Percentiles rank a stretch among this genome's conserved stretches.
Conservation (phyloP, 2,113 vertebrate genomes). For the Oriolus oriolus region DNA sequence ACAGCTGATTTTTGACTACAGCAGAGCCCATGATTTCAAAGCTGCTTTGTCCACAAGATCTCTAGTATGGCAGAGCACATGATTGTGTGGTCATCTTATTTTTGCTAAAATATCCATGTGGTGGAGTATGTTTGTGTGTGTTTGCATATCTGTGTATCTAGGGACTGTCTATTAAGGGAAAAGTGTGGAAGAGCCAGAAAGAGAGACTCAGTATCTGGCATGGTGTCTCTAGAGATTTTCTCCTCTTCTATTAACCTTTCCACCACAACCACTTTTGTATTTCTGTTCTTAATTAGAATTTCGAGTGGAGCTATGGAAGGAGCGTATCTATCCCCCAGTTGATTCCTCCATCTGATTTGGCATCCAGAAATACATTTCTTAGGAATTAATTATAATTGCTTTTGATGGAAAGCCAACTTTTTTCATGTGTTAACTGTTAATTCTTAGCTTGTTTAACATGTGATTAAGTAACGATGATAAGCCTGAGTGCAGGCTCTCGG, state of each 20-base stretch:
- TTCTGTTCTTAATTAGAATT: slow-evolving; percentile 74
- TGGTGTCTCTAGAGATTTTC: slow-evolving; percentile 55
- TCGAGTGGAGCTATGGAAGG: slow-evolving; percentile 50
- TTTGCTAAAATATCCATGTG: not conserved
- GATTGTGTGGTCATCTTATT: not conserved
- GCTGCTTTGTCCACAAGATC: not conserved
- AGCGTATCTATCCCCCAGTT: slow-evolving; percentile 51
- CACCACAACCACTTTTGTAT: slow-evolving; percentile 64
- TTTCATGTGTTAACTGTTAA: slow-evolving; percentile 67
- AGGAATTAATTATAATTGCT: slow-evolving; percentile 76
- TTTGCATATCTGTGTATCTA: not conserved
- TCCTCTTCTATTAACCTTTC: slow-evolving; percentile 69
- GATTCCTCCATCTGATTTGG: slow-evolving; percentile 70
- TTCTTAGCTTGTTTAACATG: slow-evolving; percentile 57
- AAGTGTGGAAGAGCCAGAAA: slow-evolving; percentile 8
- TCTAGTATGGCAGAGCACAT: not conserved
- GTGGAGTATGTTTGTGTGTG: not conserved
- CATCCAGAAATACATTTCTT: slow-evolving; percentile 60
- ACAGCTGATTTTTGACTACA: not conserved
- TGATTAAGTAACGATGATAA: slow-evolving; percentile 62
- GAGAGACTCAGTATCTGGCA: slow-evolving; percentile 23
- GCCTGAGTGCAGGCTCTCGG: slow-evolving; percentile 14
- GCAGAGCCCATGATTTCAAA: not conserved
- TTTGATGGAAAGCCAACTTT: slow-evolving; percentile 71
- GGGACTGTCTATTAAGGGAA: not conserved